These are phyloP conservation scores for Chinchilla lanigera DNA, from an alignment of 2,113 vertebrate species.

Conservation along the genomic window DNA sequence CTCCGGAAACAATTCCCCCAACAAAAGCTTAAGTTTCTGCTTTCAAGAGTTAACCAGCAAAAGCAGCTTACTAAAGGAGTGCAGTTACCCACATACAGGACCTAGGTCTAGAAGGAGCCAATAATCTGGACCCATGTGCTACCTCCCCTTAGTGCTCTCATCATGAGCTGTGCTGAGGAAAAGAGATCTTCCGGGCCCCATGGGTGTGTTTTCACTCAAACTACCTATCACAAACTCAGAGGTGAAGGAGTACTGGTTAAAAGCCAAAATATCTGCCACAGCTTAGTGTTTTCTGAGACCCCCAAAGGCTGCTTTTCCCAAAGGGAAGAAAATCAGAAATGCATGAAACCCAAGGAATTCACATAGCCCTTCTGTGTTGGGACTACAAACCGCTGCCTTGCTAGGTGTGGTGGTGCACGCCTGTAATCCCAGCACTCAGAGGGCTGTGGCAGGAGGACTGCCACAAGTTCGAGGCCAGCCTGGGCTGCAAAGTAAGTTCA, in stretches of 20 bases:
- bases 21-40: background rate
- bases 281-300: background rate
- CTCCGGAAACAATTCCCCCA: background rate
- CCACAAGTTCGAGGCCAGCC: background rate
- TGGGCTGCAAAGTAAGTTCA: background rate
- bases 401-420: background rate
- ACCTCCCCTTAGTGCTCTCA: background rate
- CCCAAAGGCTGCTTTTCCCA: background rate
- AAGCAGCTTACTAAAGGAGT: background rate
- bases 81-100: background rate
- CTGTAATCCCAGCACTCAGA: background rate
- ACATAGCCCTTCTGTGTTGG: background rate
- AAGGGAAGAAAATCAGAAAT: background rate
- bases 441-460: background rate
- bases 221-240: background rate
- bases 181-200: background rate
- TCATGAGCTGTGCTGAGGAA: background rate
- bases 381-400: background rate
- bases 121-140: background rate
- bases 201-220: background rate
- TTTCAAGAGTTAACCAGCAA: slow-evolving; percentile 2
- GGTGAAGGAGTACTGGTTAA: background rate
- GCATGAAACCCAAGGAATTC: background rate
- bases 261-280: background rate
- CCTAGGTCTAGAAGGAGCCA: background rate